These are phyloP conservation scores for Luperina nickerlii DNA, from an alignment of 2,888 invertebrate species.

Conservation along the genomic window DNA sequence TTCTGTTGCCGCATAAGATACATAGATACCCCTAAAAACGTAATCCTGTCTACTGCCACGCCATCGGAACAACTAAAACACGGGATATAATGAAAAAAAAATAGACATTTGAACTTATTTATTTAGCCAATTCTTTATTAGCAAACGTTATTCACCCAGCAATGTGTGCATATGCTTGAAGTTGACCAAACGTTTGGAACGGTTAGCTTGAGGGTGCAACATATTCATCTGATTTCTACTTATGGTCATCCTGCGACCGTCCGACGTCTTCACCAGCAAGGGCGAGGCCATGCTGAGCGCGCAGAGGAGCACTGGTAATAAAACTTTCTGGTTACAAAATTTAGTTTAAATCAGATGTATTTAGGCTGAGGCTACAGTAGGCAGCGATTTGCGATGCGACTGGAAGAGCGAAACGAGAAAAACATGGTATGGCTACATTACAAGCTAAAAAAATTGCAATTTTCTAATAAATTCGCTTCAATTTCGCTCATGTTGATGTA, in stretches of 20 bases:
- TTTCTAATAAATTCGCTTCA: too few relatives aligned
- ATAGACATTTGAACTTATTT: neutral
- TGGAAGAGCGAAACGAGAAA: too few relatives aligned
- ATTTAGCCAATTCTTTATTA: neutral
- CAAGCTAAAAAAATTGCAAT: too few relatives aligned
- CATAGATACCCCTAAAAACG: too few relatives aligned
- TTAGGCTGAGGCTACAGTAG: too few relatives aligned
- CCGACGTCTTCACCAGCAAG: rapidly evolving
- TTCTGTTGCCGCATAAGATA: too few relatives aligned
- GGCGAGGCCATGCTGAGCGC: neutral
- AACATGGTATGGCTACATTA: too few relatives aligned
- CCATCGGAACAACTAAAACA: neutral
- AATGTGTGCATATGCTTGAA: constrained; percentile 38
- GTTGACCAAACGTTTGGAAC: neutral
- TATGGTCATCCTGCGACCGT: constrained; percentile 17
- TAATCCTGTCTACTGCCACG: too few relatives aligned
- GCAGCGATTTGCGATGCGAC: too few relatives aligned
- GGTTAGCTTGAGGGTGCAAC: neutral
- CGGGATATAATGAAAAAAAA: neutral
- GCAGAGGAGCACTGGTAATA: constrained; percentile 29
- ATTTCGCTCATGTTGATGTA: too few relatives aligned
- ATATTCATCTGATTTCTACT: neutral
- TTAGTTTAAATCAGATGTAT: too few relatives aligned
- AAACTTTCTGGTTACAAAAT: neutral
- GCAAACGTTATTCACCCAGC: neutral